phyloP scores from a whole-genome alignment of 1,140 invertebrate species.

The Samia ricini region DNA sequence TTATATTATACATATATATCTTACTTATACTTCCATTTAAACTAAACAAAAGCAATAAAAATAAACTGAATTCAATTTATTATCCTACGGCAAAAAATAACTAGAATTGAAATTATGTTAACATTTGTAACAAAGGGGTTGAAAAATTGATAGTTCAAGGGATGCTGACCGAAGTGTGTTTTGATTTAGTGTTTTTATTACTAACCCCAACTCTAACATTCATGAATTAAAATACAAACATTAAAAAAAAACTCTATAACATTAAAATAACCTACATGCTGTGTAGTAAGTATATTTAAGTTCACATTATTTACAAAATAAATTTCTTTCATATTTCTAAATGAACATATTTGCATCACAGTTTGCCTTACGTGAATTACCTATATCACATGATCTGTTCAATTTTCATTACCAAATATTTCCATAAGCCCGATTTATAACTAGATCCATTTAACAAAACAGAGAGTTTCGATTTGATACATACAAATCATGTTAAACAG shows the following conservation, averaged over 20 bases:
- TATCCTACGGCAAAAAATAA: not conserved
- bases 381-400: no score
- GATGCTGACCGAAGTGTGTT: not conserved
- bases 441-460: not conserved
- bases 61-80: not conserved
- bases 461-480: not conserved
- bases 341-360: no score
- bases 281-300: no score
- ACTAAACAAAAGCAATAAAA: not conserved
- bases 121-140: not conserved
- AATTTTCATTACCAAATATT: no score
- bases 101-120: not conserved
- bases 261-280: not conserved
- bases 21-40: no score
- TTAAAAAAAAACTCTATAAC: not conserved
- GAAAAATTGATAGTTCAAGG: not conserved
- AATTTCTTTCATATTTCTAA: no score
- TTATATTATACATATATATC: no score
- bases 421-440: no score
- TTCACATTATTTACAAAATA: no score
- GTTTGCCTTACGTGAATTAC: no score
- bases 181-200: constrained; percentile 1
- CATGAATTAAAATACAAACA: no score
- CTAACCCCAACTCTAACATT: not conserved
- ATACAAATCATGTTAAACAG: no score